Conservation (phyloP, 1,140 invertebrate species). For the Melipona quadrifasciata region DNA sequence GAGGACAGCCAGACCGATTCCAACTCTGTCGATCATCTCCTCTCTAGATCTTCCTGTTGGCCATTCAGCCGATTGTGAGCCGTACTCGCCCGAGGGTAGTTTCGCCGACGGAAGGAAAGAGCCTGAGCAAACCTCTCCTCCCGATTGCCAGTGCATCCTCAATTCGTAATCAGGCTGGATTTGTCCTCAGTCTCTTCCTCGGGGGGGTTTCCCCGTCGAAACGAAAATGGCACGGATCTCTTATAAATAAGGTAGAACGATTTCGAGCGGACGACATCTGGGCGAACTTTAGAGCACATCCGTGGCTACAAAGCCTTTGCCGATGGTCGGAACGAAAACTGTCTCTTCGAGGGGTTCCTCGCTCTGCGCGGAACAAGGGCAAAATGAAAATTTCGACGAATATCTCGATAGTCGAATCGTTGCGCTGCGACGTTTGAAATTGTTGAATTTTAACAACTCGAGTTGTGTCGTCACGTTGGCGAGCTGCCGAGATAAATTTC, state of each 20-base stretch:
- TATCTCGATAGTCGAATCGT: not conserved
- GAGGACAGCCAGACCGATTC: not conserved
- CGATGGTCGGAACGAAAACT: not conserved
- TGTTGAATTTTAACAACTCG: too few species aligned
- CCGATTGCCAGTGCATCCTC: constrained; percentile 43
- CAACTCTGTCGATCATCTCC: constrained; percentile 4
- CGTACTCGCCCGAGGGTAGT: constrained; percentile 13
- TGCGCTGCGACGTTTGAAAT: too few species aligned
- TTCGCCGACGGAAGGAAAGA: constrained; percentile 12
- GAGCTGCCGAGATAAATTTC: too few species aligned
- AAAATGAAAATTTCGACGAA: not conserved
- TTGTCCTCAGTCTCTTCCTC: constrained; percentile 47
- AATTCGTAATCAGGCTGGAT: constrained; percentile 70
- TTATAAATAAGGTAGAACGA: constrained; percentile 45
- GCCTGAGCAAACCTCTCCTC: constrained; percentile 23
- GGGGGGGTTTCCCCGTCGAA: constrained; percentile 12
- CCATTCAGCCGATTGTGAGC: not conserved
- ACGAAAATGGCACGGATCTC: constrained; percentile 25
- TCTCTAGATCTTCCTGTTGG: not conserved
- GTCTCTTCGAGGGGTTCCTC: not conserved
- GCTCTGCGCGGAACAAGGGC: not conserved
- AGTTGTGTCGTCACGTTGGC: too few species aligned
- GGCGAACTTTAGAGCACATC: constrained; percentile 37
- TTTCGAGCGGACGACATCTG: constrained; percentile 18
- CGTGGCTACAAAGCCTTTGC: not conserved